Percentiles rank a stretch among this genome's conserved stretches.
These are phyloP conservation scores for Rhipidura dahli DNA, from an alignment of 2,113 vertebrate genomes.

Conservation along the genomic window DNA sequence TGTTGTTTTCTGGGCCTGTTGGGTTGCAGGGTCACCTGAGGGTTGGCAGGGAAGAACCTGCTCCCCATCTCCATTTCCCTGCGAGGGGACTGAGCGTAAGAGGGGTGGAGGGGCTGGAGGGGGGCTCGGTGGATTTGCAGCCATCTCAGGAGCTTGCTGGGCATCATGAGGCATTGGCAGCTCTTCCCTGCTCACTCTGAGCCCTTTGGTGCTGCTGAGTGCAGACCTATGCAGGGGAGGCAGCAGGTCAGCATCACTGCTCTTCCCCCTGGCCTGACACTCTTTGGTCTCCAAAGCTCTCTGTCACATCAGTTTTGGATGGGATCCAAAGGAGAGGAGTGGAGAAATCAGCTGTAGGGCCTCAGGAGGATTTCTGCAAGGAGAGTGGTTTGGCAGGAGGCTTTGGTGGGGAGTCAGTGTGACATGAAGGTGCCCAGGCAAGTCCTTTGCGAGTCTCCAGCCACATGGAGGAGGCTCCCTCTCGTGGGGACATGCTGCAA, in stretches of 20 bases:
- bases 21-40: background rate
- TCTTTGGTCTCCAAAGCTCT: background rate
- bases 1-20: background rate
- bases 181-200: background rate
- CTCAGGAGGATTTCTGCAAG: background rate
- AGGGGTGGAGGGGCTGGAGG: background rate
- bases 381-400: background rate
- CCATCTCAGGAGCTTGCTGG: background rate
- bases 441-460: background rate
- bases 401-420: accelerated
- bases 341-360: background rate
- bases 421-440: background rate
- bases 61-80: background rate
- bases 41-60: background rate
- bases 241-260: accelerated
- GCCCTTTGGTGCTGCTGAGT: background rate
- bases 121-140: background rate
- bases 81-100: accelerated
- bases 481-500: background rate
- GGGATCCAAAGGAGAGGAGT: accelerated
- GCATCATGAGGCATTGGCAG: background rate
- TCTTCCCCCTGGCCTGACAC: background rate
- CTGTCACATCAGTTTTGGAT: background rate
- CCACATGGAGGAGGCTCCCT: background rate
- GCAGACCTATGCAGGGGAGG: background rate